phyloP scores from a whole-genome alignment of 2,797 vertebrate genomes.

The Gobio occitaniae region DNA sequence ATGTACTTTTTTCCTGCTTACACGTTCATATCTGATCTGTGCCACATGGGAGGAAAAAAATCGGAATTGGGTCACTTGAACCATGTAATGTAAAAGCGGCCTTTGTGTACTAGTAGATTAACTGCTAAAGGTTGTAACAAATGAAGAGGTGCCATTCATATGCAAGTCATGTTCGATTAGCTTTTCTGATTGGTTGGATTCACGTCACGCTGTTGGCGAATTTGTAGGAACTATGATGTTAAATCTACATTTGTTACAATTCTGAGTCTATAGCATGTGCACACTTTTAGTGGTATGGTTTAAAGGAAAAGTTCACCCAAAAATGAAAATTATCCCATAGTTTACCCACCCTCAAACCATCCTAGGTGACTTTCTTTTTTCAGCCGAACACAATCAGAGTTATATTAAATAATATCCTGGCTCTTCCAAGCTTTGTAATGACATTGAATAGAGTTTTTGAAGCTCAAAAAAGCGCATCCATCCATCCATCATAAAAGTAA shows the following conservation, averaged over 20 bases:
- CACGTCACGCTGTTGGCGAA: not conserved
- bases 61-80: not conserved
- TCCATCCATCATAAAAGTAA: no score
- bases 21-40: no score
- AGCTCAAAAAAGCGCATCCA: no score
- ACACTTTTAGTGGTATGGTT: not conserved
- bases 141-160: conserved; percentile 6
- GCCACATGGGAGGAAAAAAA: not conserved
- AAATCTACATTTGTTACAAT: conserved; percentile 40
- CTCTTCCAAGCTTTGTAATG: no score
- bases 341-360: no score
- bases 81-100: not conserved
- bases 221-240: not conserved
- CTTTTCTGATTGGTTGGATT: conserved; percentile 10
- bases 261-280: not conserved
- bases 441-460: no score
- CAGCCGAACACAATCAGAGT: no score
- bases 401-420: no score
- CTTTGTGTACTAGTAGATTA: not conserved
- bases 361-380: no score
- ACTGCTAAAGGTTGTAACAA: conserved; percentile 21
- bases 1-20: not conserved
- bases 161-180: not conserved
- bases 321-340: not conserved
- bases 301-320: not conserved